Percentiles rank a stretch among this genome's conserved stretches.
Evolutionary conservation across 2,797 vertebrate species (phyloP).

Genomic region (Crocidura indochinensis): DNA sequence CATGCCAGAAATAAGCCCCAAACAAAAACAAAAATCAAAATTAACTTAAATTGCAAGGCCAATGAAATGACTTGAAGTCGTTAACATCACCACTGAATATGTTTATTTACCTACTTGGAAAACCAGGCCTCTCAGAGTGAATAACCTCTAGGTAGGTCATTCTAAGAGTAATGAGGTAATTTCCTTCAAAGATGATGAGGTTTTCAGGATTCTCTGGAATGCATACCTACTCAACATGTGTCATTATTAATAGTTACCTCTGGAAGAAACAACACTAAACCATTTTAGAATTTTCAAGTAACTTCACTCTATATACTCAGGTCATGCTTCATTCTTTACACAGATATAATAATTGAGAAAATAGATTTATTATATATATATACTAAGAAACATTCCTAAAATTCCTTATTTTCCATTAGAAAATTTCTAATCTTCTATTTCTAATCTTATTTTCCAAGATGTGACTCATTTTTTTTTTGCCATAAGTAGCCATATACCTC

Average conservation of each 20-base stretch:
- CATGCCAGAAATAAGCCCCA: too few relatives aligned
- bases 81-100: conserved; percentile 61
- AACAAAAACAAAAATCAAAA: conserved; percentile 23
- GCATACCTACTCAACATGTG: conserved; percentile 32
- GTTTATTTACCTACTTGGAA: conserved; percentile 76
- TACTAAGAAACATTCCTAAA: background rate
- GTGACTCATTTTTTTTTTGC: background rate
- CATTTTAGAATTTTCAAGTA: conserved; percentile 61
- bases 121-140: conserved; percentile 52
- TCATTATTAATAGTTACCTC: conserved; percentile 60
- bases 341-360: background rate
- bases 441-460: background rate
- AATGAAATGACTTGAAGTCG: conserved; percentile 72
- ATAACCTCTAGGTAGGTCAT: conserved; percentile 18
- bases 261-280: conserved; percentile 50
- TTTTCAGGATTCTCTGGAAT: conserved; percentile 80
- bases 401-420: background rate
- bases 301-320: background rate
- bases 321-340: background rate
- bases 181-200: conserved; percentile 75
- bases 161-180: conserved; percentile 75
- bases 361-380: background rate
- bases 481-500: background rate
- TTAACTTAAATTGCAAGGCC: conserved; percentile 67
- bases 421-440: conserved; percentile 55